These are phyloP conservation scores for Macrosiphum euphorbiae DNA, from an alignment of 2,888 invertebrate species.

Conservation along the genomic window DNA sequence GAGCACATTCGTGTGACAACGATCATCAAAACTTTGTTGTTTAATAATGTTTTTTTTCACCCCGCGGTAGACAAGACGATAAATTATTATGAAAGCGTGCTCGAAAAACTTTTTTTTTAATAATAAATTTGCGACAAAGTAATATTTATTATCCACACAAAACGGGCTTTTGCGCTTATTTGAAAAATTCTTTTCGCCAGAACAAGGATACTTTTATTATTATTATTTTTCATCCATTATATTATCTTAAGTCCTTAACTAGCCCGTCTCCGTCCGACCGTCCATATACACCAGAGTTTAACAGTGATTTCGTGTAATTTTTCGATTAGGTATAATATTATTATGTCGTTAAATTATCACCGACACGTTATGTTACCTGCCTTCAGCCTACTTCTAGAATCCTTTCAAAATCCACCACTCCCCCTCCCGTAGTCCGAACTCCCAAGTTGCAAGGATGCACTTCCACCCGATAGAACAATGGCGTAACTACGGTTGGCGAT, in stretches of 20 bases:
- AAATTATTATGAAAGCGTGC: constrained; percentile 61
- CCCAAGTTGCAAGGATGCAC: not conserved
- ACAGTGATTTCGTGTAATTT: not conserved
- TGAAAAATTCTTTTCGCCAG: constrained; percentile 45
- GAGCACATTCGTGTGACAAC: constrained; percentile 53
- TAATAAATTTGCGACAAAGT: constrained; percentile 63
- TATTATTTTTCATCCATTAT: constrained; percentile 25
- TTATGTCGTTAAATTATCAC: not conserved
- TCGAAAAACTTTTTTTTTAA: constrained; percentile 63
- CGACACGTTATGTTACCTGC: not conserved
- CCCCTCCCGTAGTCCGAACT: not conserved
- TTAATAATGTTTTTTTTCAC: constrained; percentile 51
- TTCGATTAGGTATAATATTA: not conserved
- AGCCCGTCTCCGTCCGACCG: not conserved
- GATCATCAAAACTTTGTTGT: constrained; percentile 59
- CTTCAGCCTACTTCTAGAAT: not conserved
- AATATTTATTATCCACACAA: constrained; percentile 59
- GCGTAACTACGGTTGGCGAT: not conserved
- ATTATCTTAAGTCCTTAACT: not conserved
- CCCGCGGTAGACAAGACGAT: constrained; percentile 55
- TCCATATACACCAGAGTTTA: not conserved
- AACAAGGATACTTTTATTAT: constrained; percentile 36
- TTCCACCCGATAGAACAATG: not conserved
- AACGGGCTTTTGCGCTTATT: constrained; percentile 60
- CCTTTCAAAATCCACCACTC: not conserved